A percentile compares a stretch with the other conserved stretches of the same genome.
Evolutionary conservation across 2,888 invertebrate genomes (phyloP).

Genomic region (Callinectes sapidus): DNA sequence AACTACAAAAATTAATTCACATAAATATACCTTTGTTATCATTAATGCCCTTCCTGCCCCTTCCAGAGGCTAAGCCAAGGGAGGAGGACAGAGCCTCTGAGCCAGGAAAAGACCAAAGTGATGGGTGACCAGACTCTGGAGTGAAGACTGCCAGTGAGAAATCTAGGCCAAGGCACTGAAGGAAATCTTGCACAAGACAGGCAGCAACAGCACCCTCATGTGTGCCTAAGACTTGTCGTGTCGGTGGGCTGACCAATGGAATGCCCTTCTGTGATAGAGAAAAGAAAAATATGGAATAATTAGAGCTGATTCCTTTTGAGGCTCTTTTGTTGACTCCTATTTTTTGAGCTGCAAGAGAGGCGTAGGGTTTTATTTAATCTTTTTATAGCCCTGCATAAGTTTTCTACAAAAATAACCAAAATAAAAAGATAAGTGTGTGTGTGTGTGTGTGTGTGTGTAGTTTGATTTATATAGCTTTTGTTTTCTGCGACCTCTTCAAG

Average conservation of each 20-base stretch:
- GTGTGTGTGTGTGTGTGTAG: too few relatives aligned
- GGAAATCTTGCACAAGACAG: slow-evolving; percentile 70
- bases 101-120: slow-evolving; percentile 50
- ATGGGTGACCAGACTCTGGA: slow-evolving; percentile 68
- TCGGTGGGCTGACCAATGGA: slow-evolving; percentile 60
- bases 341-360: too few relatives aligned
- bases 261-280: slow-evolving; percentile 62
- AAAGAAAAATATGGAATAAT: not conserved
- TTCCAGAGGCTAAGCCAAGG: slow-evolving; percentile 19
- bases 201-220: slow-evolving; percentile 64
- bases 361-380: too few relatives aligned
- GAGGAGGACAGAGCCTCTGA: slow-evolving; percentile 39
- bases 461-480: too few relatives aligned
- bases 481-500: too few relatives aligned
- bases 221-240: slow-evolving; percentile 57
- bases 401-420: too few relatives aligned
- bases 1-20: not conserved
- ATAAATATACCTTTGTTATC: slow-evolving; percentile 34
- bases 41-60: not conserved
- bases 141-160: slow-evolving; percentile 70
- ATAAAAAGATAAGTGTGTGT: too few relatives aligned
- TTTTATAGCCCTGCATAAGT: too few relatives aligned
- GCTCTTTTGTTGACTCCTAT: too few relatives aligned
- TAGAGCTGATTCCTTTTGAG: not conserved
- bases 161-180: slow-evolving; percentile 69